A percentile compares a stretch with the other conserved stretches of the same genome.
Conservation (phyloP, 2,888 invertebrate species). For the Pristionchus exspectatus region DNA sequence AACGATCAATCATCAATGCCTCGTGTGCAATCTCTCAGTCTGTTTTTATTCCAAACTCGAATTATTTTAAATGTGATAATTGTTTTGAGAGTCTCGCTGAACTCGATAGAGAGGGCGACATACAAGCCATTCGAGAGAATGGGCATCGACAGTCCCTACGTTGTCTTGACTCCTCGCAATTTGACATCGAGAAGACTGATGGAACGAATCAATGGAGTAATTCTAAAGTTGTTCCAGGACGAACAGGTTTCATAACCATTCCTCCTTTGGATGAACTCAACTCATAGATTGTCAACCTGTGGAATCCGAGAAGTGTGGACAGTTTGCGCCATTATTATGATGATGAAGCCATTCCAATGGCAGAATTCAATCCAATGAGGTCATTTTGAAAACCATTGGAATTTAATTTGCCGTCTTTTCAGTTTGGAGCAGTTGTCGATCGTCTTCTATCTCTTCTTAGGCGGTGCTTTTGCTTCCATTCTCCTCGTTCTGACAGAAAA, state of each 20-base stretch:
- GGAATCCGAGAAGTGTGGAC: conserved; percentile 4
- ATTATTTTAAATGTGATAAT: not conserved
- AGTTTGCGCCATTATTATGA: not conserved
- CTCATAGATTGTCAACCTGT: not conserved
- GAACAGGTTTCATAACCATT: not conserved
- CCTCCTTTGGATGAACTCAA: not conserved
- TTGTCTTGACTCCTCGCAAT: not conserved
- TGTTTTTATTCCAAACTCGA: not conserved
- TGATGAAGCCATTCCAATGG: not conserved
- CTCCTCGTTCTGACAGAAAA: not conserved
- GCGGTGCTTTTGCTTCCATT: not conserved
- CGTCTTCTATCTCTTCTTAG: not conserved
- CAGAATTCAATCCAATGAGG: conserved; percentile 4
- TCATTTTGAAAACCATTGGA: not conserved
- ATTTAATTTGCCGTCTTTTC: not conserved
- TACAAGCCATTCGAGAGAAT: not conserved
- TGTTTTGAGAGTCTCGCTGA: not conserved
- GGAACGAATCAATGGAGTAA: not conserved
- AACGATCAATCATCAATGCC: not conserved
- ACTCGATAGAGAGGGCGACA: not conserved
- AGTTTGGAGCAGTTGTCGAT: not conserved
- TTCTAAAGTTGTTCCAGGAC: not conserved
- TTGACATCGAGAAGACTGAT: not conserved
- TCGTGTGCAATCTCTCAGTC: not conserved
- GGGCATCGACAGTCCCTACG: not conserved